Conservation (phyloP, 2,888 invertebrate genomes). For the Anoplius nigerrimus region DNA sequence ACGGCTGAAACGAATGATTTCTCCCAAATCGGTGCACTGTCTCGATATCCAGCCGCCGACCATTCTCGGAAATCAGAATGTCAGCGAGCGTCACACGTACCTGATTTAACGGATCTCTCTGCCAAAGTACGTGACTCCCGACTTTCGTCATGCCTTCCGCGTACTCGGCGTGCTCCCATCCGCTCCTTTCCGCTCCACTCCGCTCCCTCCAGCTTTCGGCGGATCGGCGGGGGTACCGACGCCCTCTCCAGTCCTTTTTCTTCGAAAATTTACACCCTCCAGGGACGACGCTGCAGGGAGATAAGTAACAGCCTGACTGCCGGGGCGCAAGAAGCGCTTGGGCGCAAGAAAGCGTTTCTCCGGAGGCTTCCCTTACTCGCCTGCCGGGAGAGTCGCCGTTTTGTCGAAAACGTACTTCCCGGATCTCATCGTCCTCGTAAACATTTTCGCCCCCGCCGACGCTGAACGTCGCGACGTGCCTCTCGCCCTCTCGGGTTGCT, state of each 20-base stretch:
- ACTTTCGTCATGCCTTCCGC: constrained; percentile 11
- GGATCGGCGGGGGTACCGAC: not conserved
- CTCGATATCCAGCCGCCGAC: too few relatives aligned
- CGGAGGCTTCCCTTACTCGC: not conserved
- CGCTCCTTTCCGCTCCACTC: not conserved
- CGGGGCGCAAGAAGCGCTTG: not conserved
- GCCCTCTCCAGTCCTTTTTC: constrained; percentile 1
- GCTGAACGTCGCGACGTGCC: not conserved
- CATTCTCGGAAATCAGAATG: too few relatives aligned
- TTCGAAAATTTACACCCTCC: constrained; percentile 1
- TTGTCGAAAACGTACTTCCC: constrained; percentile 8
- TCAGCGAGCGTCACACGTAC: too few relatives aligned
- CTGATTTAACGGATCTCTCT: too few relatives aligned
- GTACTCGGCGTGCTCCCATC: not conserved
- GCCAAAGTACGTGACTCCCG: not conserved
- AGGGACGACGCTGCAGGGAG: constrained; percentile 23
- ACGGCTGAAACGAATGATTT: too few relatives aligned
- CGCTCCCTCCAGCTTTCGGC: constrained; percentile 6
- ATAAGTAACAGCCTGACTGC: constrained; percentile 26
- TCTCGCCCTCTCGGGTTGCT: too few relatives aligned
- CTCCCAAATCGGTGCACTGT: too few relatives aligned
- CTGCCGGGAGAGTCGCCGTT: not conserved
- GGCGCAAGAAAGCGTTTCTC: not conserved
- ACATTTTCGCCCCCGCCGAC: constrained; percentile 13
- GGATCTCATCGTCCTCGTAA: constrained; percentile 19